Conservation (phyloP, 2,797 vertebrate genomes). For the Sciurus carolinensis region DNA sequence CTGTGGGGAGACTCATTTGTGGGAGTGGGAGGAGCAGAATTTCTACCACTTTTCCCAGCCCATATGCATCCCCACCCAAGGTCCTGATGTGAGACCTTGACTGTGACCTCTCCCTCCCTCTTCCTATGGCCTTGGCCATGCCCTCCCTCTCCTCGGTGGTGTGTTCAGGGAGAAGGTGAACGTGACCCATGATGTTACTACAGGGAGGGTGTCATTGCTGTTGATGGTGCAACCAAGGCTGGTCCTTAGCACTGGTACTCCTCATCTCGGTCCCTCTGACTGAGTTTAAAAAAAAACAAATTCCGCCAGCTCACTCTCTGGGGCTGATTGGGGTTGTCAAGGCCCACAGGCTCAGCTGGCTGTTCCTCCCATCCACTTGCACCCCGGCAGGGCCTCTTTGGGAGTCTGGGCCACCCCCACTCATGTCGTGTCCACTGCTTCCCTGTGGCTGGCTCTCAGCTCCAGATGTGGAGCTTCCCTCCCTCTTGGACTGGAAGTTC, state of each 20-base stretch:
- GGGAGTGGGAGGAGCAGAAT: not conserved
- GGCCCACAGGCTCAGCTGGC: not conserved
- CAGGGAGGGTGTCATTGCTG: not conserved
- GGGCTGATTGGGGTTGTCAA: not conserved
- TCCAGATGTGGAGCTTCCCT: not conserved
- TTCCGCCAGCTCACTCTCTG: not conserved
- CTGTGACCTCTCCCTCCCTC: not conserved
- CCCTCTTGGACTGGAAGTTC: not conserved
- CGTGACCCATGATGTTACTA: not conserved
- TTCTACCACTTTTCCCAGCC: not conserved
- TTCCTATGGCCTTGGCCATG: not conserved
- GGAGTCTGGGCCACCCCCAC: not conserved
- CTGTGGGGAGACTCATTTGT: not conserved
- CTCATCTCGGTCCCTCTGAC: not conserved
- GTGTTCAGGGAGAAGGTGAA: too few relatives aligned
- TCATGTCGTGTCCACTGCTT: too few relatives aligned
- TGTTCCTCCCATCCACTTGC: not conserved
- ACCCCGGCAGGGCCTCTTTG: not conserved
- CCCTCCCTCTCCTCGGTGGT: not conserved
- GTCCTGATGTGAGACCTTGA: not conserved
- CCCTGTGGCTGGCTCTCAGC: not conserved
- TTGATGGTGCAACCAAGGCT: not conserved
- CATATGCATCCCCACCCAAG: rapidly evolving
- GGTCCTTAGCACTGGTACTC: not conserved
- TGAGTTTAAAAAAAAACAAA: not conserved